Percentiles rank a stretch among this genome's conserved stretches.
Evolutionary conservation across 2,888 invertebrate species (phyloP).

Genomic region (Deilephila elpenor): DNA sequence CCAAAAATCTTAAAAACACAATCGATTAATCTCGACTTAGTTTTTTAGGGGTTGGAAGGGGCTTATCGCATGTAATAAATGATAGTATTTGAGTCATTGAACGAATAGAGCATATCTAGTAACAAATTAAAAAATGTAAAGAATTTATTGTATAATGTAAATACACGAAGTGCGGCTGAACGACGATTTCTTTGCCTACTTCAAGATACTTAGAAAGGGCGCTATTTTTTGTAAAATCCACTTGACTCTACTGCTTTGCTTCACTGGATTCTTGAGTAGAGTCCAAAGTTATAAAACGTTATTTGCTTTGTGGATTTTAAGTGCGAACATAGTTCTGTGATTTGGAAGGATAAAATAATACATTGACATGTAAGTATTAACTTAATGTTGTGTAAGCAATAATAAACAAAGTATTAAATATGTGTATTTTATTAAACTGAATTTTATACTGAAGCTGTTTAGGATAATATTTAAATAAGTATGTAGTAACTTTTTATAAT

Average conservation of each 20-base stretch:
- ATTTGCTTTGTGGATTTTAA: neutral
- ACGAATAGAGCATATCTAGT: neutral
- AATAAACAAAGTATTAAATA: neutral
- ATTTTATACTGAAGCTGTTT: neutral
- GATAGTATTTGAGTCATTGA: neutral
- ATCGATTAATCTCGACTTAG: neutral
- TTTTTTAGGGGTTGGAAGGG: neutral
- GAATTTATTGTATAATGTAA: neutral
- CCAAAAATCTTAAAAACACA: neutral
- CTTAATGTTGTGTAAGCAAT: neutral
- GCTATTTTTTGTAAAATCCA: slow-evolving; percentile 4
- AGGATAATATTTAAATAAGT: slow-evolving; percentile 5
- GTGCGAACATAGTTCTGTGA: neutral
- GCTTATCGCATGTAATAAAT: neutral
- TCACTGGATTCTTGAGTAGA: slow-evolving; percentile 7
- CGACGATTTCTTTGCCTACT: neutral
- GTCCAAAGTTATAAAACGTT: neutral
- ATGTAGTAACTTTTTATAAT: neutral
- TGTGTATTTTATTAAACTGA: neutral
- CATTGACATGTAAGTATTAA: neutral
- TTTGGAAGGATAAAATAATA: slow-evolving; percentile 7
- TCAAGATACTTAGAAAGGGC: neutral
- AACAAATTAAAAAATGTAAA: neutral
- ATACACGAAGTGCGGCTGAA: neutral
- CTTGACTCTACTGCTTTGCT: neutral